Conservation (phyloP, 2,113 vertebrate species). For the Saimiri boliviensis region DNA sequence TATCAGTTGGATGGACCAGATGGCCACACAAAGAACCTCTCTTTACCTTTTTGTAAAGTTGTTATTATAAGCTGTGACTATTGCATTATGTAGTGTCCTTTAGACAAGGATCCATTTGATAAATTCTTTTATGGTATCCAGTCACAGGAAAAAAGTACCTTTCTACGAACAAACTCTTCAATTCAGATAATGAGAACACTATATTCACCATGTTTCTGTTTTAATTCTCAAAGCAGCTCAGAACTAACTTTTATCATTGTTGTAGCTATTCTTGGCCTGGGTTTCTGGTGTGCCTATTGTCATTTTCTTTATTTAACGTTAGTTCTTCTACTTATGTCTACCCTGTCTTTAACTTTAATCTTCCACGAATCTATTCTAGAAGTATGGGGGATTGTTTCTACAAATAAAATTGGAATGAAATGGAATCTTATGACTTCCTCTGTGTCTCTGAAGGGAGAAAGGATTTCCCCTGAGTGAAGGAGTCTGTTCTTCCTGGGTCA, state of each 20-base stretch:
- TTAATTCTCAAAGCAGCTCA: neutral
- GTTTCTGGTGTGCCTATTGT: neutral
- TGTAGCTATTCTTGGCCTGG: neutral
- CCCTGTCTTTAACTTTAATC: neutral
- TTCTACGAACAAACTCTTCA: slow-evolving; percentile 17
- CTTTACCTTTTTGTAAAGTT: slow-evolving; percentile 25
- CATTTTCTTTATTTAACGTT: neutral
- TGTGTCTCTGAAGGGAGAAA: neutral
- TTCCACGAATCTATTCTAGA: neutral
- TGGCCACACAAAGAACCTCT: slow-evolving; percentile 23
- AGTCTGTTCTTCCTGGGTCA: neutral
- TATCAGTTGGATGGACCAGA: slow-evolving; percentile 14
- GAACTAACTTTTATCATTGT: neutral
- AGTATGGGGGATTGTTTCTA: neutral
- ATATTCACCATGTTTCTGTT: neutral
- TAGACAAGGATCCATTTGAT: slow-evolving; percentile 26
- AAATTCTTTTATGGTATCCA: slow-evolving; percentile 21
- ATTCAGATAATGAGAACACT: neutral
- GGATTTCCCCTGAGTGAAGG: neutral
- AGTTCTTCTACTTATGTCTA: neutral
- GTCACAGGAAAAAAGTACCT: neutral
- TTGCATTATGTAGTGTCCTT: slow-evolving; percentile 9
- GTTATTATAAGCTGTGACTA: neutral
- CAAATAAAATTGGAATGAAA: neutral
- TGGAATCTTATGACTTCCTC: neutral